Base-by-base conservation (phyloP, 30 jellyfish, hydroid and myxozoan genomes). In the Turritopsis dohrnii region DNA sequence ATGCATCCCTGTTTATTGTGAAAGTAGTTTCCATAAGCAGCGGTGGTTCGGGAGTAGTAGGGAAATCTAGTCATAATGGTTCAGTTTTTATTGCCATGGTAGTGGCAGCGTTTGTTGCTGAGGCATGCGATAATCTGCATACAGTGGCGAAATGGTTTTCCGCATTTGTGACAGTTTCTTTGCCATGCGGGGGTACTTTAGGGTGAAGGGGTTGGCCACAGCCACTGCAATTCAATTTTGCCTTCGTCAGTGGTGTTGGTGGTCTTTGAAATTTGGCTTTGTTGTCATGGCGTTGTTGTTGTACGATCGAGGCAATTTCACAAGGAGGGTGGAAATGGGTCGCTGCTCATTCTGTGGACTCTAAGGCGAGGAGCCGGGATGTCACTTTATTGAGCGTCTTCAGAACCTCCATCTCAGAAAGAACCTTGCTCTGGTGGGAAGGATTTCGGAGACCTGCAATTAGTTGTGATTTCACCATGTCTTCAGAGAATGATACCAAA, bases 141-240 rank as follows among this genome's bases (percentile, higher is more conserved):
- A 74, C 82, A 74, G 60, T 22, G 31, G 82, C 52, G 54, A 74
- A 74, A 22, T 74, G 71, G 82, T 28, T 74, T 8, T 3, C 71
- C 71, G 20, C 82, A 71, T 18, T 71, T 71, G 16, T 23, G 20
- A 74, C 82, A 74, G 8, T 25, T 74, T 22, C 21, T 74, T 9
- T 29, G 16, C 60, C 60, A 29, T 8, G 82, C 82, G 9, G 82
- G 82, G 54, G 24, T 5, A 72, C 82, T 3, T 74, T 74, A 3
- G 72, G 82, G 54, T 74, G 82, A 3, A 1, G 54, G 72, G 52
- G 13, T 8, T 74, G 60, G 3, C 82, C 82, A 74, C 82, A 74
- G 8, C 82, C 54, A 19, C 8, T 74, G 71, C 82, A 74, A 1
- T 74, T 71, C 28, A 18, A 16, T 17, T 23, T 28, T 71, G 72